Conservation (phyloP, 2,888 invertebrate species). For the Drosophila demipolita region DNA sequence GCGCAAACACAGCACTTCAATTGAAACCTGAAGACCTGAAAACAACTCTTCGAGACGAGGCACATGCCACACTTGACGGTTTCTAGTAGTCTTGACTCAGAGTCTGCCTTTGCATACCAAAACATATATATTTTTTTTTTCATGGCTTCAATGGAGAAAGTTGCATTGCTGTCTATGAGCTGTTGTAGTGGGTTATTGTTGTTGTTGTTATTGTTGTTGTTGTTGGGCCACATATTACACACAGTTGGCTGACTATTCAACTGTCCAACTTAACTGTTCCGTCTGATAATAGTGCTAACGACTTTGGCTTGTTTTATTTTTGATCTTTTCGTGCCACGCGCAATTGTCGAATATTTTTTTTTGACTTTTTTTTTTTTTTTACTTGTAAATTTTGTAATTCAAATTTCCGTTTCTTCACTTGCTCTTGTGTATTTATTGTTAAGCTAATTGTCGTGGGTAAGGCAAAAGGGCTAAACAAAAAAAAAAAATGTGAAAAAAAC, state of each 20-base stretch:
- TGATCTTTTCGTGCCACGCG: constrained; percentile 40
- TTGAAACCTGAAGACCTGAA: constrained; percentile 2
- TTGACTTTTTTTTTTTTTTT: constrained; percentile 25
- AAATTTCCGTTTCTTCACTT: constrained; percentile 67
- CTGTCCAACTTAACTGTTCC: constrained; percentile 57
- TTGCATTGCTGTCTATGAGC: constrained; percentile 47
- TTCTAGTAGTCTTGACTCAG: constrained; percentile 34
- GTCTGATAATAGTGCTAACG: constrained; percentile 64
- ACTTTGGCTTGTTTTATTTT: constrained; percentile 31
- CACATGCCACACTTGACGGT: constrained; percentile 43
- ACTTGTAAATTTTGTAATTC: constrained; percentile 70
- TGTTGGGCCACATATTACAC: constrained; percentile 58
- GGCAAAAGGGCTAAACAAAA: constrained; percentile 16
- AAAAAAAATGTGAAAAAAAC: constrained; percentile 1
- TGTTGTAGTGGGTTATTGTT: constrained; percentile 13
- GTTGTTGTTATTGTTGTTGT: constrained; percentile 23
- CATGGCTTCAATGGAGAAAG: constrained; percentile 68
- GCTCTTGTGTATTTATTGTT: constrained; percentile 33
- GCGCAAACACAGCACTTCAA: constrained; percentile 32
- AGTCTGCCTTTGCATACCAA: constrained; percentile 63
- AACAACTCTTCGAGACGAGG: constrained; percentile 17
- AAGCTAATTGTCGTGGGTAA: constrained; percentile 70
- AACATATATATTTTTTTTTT: constrained; percentile 34
- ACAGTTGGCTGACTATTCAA: constrained; percentile 39
- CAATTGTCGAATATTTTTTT: constrained; percentile 43